Evolutionary conservation across 2,797 vertebrate genomes (phyloP), one percentile per base, ranked within the genome.

Genomic region (Parambassis ranga): DNA sequence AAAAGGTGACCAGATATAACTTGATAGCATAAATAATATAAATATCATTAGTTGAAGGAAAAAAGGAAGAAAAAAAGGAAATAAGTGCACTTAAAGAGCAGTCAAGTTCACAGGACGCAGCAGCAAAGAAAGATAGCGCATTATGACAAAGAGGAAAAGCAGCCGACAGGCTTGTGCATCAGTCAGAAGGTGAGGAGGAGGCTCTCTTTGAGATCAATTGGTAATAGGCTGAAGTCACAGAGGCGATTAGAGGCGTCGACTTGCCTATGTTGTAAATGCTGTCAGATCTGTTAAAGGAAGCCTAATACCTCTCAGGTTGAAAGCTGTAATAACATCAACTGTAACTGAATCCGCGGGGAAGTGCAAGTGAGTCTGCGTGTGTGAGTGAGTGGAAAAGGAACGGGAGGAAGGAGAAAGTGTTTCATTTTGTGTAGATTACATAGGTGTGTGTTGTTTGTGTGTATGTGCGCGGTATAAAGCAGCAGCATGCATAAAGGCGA

Each of bases 261-360:
- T 83, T 75, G 84, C 81, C 87, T 75, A 83, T 85, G 85, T 90
- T 91, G 89, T 89, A 91, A 91, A 91, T 88, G 89, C 87, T 90
- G 90, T 91, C 90, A 90, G 89, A 89, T 90, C 88, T 88, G 90
- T 89, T 90, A 86, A 90, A 89, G 86, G 81, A 90, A 89, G 86
- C 79, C 86, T 92, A 91, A 91, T 91, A 91, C 89, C 89, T 91
- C 88, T 91, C 89, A 90, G 88, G 88, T 90, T 91, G 89, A 91
- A 91, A 92, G 89, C 88, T 75, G 83, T 91, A 91, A 92, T 91
- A 91, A 84, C 89, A 92, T 92, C 88, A 92, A 84, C 76, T 81
- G 90, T 83, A 91, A 92, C 88, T 70, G 67, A 83, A 92, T 89
- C 88, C 67, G 49, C 77, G 14, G 83, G 85, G 83, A 87, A 90